Evolutionary conservation across 2,888 invertebrate species (phyloP), one percentile per base, ranked within the genome.

Genomic region (Ophion slaviceki): DNA sequence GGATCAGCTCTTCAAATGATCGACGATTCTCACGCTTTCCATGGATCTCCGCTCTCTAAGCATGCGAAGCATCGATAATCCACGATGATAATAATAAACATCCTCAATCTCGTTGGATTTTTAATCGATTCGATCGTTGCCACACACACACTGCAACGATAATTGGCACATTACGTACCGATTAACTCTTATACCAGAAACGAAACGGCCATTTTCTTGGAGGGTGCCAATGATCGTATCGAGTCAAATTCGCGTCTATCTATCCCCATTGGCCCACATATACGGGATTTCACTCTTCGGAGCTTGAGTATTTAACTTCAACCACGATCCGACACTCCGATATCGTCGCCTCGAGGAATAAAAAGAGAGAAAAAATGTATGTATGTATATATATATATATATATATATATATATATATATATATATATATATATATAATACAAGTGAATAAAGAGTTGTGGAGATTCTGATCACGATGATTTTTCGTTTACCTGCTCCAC

Each of bases 21-120:
- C 83, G 61, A 83, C 83, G 83, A 86, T 86, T 86, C 86, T 86
- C 86, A 86, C 86, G 86, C 72, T 83, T 86, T 83, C 80, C 80
- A 76, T 72, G 68, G 61, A 83, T 83, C 77, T 82, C 47, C 57
- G 59, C 68, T 11, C 57, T 66, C 68, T 11, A 64, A 64, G 8
- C 59, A 67, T 68, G 66, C 75, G 70, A 40, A 59, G 61, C 32
- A 77, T 71, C 83, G 86, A 86, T 83, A 80, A 86, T 80, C 74
- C 74, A 53, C 14, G 62, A 20, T 59, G 80, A 86, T 86, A 83
- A 53, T 66, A 64, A 76, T 76, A 75, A 47, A 75, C 40, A 64
- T 75, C 14, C 32, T 70, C 36, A 24, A 66, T 62, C 24, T 71
- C 14, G 45, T 5, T 20, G 36, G 11, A 20, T 80, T 57, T 62